phyloP scores from a whole-genome alignment of 2,797 vertebrate species.

The Periophthalmus magnuspinnatus region DNA sequence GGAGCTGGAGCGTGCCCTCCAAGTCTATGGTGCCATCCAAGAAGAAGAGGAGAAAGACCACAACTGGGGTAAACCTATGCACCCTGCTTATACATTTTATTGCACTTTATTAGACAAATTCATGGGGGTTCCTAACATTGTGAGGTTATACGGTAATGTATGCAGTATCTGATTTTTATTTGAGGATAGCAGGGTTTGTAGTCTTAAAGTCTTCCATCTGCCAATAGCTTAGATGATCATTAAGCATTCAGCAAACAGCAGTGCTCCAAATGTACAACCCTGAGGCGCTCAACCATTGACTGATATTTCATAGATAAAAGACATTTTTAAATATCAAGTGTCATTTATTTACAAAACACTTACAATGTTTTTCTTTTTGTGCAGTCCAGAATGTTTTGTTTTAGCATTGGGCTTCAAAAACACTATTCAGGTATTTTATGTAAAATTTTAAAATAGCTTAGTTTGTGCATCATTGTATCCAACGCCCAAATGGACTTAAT shows the following conservation, averaged over 20 bases:
- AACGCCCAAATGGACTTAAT: neutral
- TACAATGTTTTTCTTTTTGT: neutral
- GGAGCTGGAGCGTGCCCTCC: slow-evolving; percentile 86
- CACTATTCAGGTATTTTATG: neutral
- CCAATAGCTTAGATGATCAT: neutral
- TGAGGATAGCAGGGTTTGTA: no score
- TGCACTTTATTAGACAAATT: no score
- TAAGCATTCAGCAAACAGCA: neutral
- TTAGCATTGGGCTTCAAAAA: neutral
- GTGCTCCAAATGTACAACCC: neutral
- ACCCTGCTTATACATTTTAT: slow-evolving; percentile 21
- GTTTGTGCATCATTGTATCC: neutral
- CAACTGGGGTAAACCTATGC: slow-evolving; percentile 79
- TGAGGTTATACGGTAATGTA: no score
- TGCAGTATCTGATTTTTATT: no score
- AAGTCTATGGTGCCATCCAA: slow-evolving; percentile 85
- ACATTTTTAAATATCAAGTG: neutral
- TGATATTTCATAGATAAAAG: neutral
- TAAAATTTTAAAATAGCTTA: neutral
- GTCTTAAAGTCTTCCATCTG: neutral
- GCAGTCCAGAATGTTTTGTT: neutral
- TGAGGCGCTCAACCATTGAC: neutral
- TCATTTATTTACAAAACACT: neutral
- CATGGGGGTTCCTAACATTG: no score
- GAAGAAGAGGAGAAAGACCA: slow-evolving; percentile 92